Evolutionary conservation across 1,140 invertebrate species (phyloP).

Genomic region (Cephus cinctus): DNA sequence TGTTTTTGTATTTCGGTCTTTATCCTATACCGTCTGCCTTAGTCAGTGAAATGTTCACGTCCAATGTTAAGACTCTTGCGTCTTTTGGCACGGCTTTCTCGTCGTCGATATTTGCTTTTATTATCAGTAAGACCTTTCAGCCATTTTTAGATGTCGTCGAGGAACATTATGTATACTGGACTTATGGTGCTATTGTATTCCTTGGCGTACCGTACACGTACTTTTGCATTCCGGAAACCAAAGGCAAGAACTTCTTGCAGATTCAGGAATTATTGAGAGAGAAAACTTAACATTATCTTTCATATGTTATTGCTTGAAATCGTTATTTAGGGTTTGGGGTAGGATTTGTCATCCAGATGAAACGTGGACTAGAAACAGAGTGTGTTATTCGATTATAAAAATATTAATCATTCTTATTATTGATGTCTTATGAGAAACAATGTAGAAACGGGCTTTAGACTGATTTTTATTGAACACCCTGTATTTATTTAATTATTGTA

Average conservation of each 20-base stretch:
- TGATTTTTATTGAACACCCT: too few species aligned
- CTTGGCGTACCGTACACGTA: constrained; percentile 57
- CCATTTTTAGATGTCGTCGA: constrained; percentile 45
- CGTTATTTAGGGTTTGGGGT: too few species aligned
- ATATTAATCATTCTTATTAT: too few species aligned
- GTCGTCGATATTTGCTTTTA: constrained; percentile 58
- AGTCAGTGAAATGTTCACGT: constrained; percentile 47
- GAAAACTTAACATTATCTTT: not conserved
- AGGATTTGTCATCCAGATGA: too few species aligned
- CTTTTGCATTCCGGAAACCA: constrained; percentile 64
- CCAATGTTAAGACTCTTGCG: constrained; percentile 47
- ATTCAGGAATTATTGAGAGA: constrained; percentile 48
- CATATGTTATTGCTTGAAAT: too few species aligned
- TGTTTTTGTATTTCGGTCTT: constrained; percentile 40
- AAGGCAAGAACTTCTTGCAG: constrained; percentile 62
- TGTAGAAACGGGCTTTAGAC: too few species aligned
- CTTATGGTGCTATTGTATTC: constrained; percentile 55
- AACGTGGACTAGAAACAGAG: too few species aligned
- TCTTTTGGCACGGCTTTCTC: constrained; percentile 53
- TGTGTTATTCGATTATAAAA: too few species aligned
- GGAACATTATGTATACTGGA: constrained; percentile 54
- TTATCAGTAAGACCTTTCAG: constrained; percentile 59
- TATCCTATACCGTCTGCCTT: constrained; percentile 47
- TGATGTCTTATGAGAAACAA: too few species aligned
- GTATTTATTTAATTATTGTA: too few species aligned